phyloP scores from a whole-genome alignment of 2,113 vertebrate genomes.

The Dicaeum eximium region DNA sequence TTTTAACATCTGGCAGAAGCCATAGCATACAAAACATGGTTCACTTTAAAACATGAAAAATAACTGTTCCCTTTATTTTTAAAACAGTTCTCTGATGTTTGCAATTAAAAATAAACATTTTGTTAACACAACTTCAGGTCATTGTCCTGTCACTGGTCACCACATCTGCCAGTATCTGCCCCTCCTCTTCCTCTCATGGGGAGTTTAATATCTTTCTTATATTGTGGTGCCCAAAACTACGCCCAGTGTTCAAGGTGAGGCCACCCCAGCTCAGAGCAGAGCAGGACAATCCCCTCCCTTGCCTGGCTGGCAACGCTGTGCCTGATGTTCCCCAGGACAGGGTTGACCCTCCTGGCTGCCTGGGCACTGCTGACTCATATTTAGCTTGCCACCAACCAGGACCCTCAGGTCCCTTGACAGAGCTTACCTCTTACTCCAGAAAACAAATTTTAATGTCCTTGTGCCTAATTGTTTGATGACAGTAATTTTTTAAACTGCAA shows the following conservation, averaged over 20 bases:
- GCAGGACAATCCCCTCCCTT: not conserved
- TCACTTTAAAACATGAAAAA: not conserved
- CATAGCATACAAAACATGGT: not conserved
- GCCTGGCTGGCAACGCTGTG: fast-evolving
- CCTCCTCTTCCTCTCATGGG: fast-evolving
- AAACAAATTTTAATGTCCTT: not conserved
- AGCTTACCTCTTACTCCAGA: not conserved
- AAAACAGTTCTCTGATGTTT: not conserved
- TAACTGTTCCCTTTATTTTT: not conserved
- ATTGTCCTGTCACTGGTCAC: not conserved
- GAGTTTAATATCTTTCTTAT: not conserved
- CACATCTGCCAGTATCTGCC: not conserved
- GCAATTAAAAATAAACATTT: not conserved
- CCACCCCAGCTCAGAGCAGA: fast-evolving
- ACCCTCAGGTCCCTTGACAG: not conserved
- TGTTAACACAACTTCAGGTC: not conserved
- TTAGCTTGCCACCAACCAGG: not conserved
- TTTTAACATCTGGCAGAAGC: not conserved
- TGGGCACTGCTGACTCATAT: not conserved
- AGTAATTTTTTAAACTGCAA: not conserved
- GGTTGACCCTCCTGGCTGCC: fast-evolving
- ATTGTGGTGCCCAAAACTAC: fast-evolving
- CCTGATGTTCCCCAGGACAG: not conserved
- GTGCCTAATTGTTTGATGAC: not conserved
- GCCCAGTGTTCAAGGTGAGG: fast-evolving